phyloP scores from a whole-genome alignment of 92 coral and sea anemone genomes.

The Metridium senile region DNA sequence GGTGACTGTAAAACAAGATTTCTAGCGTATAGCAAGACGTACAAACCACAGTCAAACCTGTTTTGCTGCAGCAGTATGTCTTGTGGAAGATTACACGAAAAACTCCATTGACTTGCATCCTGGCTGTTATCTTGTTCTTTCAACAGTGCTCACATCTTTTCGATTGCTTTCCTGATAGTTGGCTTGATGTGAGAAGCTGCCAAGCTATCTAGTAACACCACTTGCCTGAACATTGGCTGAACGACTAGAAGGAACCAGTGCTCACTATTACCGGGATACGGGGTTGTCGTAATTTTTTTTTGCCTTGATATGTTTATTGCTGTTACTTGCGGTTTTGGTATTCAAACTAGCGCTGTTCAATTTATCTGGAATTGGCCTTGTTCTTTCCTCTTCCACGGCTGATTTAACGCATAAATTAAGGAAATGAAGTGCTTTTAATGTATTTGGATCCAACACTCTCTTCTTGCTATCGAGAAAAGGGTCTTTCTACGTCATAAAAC shows the following conservation, averaged over 20 bases:
- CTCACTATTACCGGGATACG: no score
- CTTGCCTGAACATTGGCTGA: conserved; percentile 29
- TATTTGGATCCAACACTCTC: conserved; percentile 29
- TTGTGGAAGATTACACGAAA: conserved; percentile 9
- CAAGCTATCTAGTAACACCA: conserved; percentile 20
- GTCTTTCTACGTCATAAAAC: conserved; percentile 53
- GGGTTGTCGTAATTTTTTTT: no score
- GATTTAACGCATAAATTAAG: conserved; percentile 47
- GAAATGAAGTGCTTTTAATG: conserved; percentile 45
- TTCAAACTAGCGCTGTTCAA: background rate
- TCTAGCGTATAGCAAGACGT: conserved; percentile 9
- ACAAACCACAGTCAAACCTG: conserved; percentile 15
- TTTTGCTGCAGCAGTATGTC: no score
- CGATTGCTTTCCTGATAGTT: background rate
- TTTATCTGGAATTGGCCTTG: background rate
- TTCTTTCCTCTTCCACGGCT: conserved; percentile 28
- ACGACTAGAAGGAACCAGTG: conserved; percentile 39
- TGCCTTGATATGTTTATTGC: no score
- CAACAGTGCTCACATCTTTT: conserved; percentile 26
- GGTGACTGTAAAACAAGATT: background rate
- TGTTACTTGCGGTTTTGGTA: no score
- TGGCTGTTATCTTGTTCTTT: conserved; percentile 1
- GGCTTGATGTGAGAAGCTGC: conserved; percentile 19
- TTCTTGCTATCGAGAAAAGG: conserved; percentile 47
- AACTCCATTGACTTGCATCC: background rate